Base-by-base conservation (phyloP, 1,140 invertebrate species). In the Coboldia fuscipes region DNA sequence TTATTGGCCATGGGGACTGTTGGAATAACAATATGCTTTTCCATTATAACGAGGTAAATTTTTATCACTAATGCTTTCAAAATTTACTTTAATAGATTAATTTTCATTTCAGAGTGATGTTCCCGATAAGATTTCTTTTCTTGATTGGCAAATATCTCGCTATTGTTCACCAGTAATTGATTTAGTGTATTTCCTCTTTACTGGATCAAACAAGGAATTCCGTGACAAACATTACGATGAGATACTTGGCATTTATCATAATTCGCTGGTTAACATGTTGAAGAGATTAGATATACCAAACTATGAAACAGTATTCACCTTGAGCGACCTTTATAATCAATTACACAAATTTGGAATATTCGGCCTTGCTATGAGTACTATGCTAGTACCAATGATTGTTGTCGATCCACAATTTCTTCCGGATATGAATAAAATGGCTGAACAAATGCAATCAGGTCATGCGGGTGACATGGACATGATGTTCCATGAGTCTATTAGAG, bases 121-220 rank as follows among this genome's bases (percentile, higher is more conserved):
- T n/a, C n/a, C 58, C 10, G 42, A 43, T 14, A 45, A 50, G 4
- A 33, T 61, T 3, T 49, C 52, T 9, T 49, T 61, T 3, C 24
- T 68, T 21, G 65, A 68, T 37, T 65, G 61, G 41, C 65, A 68
- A 51, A 48, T 63, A 6, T 40, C 50, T 16, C 57, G 61, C 26
- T 49, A 50, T n/a, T 46, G 54, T 10, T 62, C 62, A 19, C 56
- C 64, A 2, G 45, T 55, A 1, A 37, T 55, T 0, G 69, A 72
- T 42, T 39, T 72, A 3, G 30, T 56, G 17, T 67, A 66, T 38
- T 60, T 67, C 38, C 42, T 70, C 3, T 62, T 61, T 42, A 54
- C 52, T 3, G 61, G 62, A 12, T 57, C 63, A 0, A 53, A 60
- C 23, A 43, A 52, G 13, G 42, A 56, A 12, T 51, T 62, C 15